A percentile compares a stretch with the other conserved stretches of the same genome.
Conservation (phyloP, 2,888 invertebrate genomes). For the Gryllus longicercus region DNA sequence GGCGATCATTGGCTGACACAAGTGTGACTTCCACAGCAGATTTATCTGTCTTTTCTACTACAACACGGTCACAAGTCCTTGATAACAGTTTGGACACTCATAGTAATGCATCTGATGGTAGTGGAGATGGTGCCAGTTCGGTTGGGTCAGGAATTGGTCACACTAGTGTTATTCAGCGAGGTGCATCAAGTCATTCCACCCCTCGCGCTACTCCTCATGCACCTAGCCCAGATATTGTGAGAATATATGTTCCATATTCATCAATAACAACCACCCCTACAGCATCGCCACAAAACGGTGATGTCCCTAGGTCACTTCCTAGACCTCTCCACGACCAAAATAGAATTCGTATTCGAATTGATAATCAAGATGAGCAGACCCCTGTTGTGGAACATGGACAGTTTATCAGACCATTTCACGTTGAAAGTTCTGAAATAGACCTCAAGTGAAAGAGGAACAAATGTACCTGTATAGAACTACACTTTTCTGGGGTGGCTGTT, state of each 20-base stretch:
- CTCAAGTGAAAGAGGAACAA: conserved; percentile 39
- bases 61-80: conserved; percentile 67
- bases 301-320: conserved; percentile 49
- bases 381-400: conserved; percentile 42
- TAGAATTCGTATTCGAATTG: conserved; percentile 68
- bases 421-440: conserved; percentile 40
- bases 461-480: background rate
- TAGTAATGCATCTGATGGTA: conserved; percentile 70
- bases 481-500: background rate
- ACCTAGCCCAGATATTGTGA: conserved; percentile 68
- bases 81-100: conserved; percentile 74
- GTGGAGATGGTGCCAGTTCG: conserved; percentile 62
- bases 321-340: conserved; percentile 60
- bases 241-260: conserved; percentile 73
- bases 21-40: conserved; percentile 81
- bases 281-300: conserved; percentile 48
- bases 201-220: conserved; percentile 62
- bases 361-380: conserved; percentile 48
- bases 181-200: conserved; percentile 60
- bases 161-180: conserved; percentile 51
- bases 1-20: conserved; percentile 76
- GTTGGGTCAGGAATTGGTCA: conserved; percentile 39
- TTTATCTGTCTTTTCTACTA: conserved; percentile 67
- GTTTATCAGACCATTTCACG: conserved; percentile 38
- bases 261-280: conserved; percentile 41